Conservation (phyloP, 2,113 vertebrate genomes). For the Amblyopsis rosae region DNA sequence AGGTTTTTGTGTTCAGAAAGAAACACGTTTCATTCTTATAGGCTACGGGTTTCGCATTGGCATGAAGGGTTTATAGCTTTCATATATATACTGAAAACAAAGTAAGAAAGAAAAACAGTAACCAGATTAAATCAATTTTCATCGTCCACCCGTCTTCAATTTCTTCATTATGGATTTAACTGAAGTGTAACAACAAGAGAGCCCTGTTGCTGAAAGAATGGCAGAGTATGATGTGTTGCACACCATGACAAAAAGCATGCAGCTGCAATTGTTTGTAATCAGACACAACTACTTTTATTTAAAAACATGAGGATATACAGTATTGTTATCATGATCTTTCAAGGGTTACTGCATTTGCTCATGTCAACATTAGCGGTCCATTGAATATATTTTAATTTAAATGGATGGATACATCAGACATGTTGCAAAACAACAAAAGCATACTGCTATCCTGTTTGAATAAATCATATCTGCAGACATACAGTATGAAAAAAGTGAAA, state of each 20-base stretch:
- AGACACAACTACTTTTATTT: not conserved
- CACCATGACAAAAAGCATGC: slow-evolving; percentile 26
- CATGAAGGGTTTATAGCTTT: slow-evolving; percentile 68
- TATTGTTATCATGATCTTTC: not conserved
- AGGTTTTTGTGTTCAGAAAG: slow-evolving; percentile 47
- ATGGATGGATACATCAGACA: not conserved
- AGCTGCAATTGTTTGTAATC: not conserved
- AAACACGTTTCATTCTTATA: slow-evolving; percentile 68
- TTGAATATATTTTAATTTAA: not conserved
- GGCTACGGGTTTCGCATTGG: slow-evolving; percentile 59
- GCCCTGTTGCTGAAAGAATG: slow-evolving; percentile 25
- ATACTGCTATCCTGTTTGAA: not conserved
- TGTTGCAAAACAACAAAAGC: slow-evolving; percentile 7
- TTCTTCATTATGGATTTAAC: slow-evolving; percentile 55
- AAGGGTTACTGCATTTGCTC: not conserved
- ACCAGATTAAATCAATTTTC: slow-evolving; percentile 72
- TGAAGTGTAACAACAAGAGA: slow-evolving; percentile 54
- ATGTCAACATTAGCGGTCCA: not conserved
- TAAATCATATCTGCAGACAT: not conserved
- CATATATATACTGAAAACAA: slow-evolving; percentile 68
- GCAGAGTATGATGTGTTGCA: slow-evolving; percentile 43
- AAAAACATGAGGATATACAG: not conserved
- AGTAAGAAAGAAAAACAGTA: slow-evolving; percentile 63
- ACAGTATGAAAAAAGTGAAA: not conserved
- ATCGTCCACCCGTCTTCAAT: slow-evolving; percentile 66